Conservation (phyloP, 2,888 invertebrate genomes). For the Polia nebulosa region DNA sequence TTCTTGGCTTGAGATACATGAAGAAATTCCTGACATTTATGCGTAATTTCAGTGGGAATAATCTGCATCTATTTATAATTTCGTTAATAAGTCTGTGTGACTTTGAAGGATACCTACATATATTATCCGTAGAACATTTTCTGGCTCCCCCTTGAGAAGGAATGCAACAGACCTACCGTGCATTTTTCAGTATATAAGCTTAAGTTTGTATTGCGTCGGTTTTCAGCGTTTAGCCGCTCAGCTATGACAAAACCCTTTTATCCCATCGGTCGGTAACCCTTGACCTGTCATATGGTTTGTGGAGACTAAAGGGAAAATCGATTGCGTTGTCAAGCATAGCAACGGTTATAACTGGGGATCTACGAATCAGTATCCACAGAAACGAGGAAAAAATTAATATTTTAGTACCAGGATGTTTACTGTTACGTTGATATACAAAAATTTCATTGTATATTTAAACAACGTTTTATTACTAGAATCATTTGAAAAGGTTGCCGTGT, state of each 20-base stretch:
- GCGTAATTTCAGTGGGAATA: not conserved
- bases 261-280: slow-evolving; percentile 4
- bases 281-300: not conserved
- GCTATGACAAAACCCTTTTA: slow-evolving; percentile 12
- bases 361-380: no score
- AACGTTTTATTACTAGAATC: no score
- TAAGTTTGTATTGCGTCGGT: slow-evolving; percentile 6
- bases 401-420: no score
- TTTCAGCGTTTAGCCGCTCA: slow-evolving; percentile 14
- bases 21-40: not conserved
- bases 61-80: not conserved
- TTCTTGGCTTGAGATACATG: not conserved
- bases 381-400: no score
- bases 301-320: slow-evolving; percentile 1
- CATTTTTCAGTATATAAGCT: not conserved
- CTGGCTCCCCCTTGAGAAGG: no score
- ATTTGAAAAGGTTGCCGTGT: no score
- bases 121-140: no score
- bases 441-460: no score
- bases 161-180: not conserved
- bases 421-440: no score
- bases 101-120: no score
- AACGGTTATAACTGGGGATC: not conserved
- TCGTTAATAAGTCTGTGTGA: not conserved
- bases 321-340: not conserved